These are phyloP conservation scores for Sinocyclocheilus grahami DNA, from an alignment of 2,113 vertebrate species.

Conservation along the genomic window DNA sequence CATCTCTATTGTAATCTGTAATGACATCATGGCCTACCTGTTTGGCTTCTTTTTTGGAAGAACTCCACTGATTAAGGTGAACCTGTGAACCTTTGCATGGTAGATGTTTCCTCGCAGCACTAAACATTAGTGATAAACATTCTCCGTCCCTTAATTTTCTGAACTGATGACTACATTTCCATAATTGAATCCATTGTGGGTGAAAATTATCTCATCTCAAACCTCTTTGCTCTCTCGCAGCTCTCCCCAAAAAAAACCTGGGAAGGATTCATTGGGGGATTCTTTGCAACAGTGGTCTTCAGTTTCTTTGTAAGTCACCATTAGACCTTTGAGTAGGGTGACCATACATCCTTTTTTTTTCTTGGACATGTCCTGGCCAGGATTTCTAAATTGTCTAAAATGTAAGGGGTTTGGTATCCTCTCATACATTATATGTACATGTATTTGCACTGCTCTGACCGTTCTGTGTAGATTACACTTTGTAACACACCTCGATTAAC, in stretches of 20 bases:
- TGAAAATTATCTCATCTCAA: not conserved
- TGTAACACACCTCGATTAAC: no score
- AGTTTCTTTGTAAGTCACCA: conserved; percentile 90
- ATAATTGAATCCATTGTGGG: not conserved
- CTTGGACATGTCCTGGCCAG: no score
- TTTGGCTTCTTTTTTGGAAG: conserved; percentile 99
- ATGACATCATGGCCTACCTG: conserved; percentile 95
- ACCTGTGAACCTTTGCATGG: not conserved
- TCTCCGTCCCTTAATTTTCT: not conserved
- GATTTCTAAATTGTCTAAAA: no score
- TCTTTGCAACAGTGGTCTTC: conserved; percentile 92
- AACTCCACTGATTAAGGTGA: conserved; percentile 96
- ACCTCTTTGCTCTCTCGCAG: conserved; percentile 65
- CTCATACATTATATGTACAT: no score
- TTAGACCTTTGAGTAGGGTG: no score
- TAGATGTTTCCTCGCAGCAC: not conserved
- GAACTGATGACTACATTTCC: not conserved
- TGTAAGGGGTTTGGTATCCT: no score
- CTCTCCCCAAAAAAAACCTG: conserved; percentile 98
- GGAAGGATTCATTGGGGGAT: conserved; percentile 98
- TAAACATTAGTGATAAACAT: not conserved
- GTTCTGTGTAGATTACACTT: no score
- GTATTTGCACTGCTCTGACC: no score
- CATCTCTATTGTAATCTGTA: conserved; percentile 97
- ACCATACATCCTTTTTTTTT: no score